Evolutionary conservation across 2,888 invertebrate genomes (phyloP), one percentile per base, ranked within the genome.

Genomic region (Drosophila sordidula): DNA sequence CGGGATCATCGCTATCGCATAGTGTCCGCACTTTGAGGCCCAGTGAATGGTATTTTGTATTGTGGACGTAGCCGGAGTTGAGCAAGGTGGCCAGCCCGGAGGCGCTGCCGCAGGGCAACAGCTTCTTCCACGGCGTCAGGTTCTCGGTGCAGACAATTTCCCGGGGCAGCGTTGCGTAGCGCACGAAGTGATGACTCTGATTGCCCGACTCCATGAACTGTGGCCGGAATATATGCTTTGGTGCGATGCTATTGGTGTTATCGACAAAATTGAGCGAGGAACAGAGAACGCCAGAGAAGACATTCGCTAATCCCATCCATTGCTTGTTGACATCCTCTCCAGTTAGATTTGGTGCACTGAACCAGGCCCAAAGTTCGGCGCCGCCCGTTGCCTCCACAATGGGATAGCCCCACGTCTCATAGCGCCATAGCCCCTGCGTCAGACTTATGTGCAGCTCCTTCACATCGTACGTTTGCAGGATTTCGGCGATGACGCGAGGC

Each of bases 71-170:
- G 56, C 97, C 96, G 0, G 99, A 97, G 92, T 98, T 98, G 4
- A 99, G 93, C 52, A 99, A 92, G 0, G 97, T 95, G 14, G 97
- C 95, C 79, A 99, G 94, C 2, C 99, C 99, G 88, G 95, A 94
- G 91, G 94, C 96, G n/a, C 96, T 96, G 92, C 97, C 96, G 93
- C 99, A 99, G 0, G 99, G 99, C 46, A 99, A 92, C 4, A 99
- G 93, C 91, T 99, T 99, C 89, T 98, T 98, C 96, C 99, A 99
- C 0, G 99, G 99, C 12, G 99, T 99, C 83, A 99, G 93, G 93
- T 99, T 99, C 93, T 99, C 99, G 0, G 99, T 99, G 90, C 99
- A 99, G 4, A 99, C 98, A 83, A 98, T 97, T 94, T 99, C 99
- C 75, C 97, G 94, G 0, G 99, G 98, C 68, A 99, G 92, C n/a